A percentile compares a stretch with the other conserved stretches of the same genome.
Evolutionary conservation across 2,797 vertebrate genomes (phyloP).

Genomic region (Lagodon rhomboides): DNA sequence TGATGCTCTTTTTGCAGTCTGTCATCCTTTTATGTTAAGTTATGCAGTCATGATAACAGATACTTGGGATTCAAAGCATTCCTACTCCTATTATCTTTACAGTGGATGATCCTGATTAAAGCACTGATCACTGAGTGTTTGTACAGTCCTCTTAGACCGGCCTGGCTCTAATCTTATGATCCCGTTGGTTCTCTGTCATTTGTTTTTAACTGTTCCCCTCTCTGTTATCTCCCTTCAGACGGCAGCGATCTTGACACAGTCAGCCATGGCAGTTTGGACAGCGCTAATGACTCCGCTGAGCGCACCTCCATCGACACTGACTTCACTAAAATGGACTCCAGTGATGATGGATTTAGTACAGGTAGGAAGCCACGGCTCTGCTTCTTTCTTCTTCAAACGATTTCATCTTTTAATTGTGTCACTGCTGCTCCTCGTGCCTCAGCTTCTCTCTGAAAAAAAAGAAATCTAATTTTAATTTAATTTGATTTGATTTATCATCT

Average conservation of each 20-base stretch:
- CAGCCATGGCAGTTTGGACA: conserved; percentile 92
- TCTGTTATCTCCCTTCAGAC: conserved; percentile 77
- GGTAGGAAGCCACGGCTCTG: conserved; percentile 68
- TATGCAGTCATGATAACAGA: conserved; percentile 14
- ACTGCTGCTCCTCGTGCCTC: background rate
- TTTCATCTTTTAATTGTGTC: conserved; percentile 37
- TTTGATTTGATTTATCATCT: conserved; percentile 13
- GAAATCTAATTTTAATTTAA: background rate
- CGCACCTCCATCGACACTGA: conserved; percentile 88
- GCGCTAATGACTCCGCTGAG: conserved; percentile 89
- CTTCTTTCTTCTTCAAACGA: background rate
- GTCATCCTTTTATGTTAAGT: conserved; percentile 3
- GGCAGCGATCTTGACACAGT: conserved; percentile 92
- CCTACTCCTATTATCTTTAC: conserved; percentile 3
- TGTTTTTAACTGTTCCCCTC: conserved; percentile 23
- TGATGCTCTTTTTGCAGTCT: background rate
- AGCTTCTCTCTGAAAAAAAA: background rate
- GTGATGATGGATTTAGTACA: conserved; percentile 92
- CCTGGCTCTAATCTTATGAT: conserved; percentile 22
- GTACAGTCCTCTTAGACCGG: conserved; percentile 11
- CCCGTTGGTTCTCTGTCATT: conserved; percentile 14
- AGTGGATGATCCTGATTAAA: conserved; percentile 22
- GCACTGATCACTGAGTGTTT: conserved; percentile 21
- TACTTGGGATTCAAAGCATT: conserved; percentile 31
- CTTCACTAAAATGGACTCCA: conserved; percentile 90